These are phyloP conservation scores for Temnothorax ravouxi DNA, from an alignment of 2,888 invertebrate genomes.

Conservation along the genomic window DNA sequence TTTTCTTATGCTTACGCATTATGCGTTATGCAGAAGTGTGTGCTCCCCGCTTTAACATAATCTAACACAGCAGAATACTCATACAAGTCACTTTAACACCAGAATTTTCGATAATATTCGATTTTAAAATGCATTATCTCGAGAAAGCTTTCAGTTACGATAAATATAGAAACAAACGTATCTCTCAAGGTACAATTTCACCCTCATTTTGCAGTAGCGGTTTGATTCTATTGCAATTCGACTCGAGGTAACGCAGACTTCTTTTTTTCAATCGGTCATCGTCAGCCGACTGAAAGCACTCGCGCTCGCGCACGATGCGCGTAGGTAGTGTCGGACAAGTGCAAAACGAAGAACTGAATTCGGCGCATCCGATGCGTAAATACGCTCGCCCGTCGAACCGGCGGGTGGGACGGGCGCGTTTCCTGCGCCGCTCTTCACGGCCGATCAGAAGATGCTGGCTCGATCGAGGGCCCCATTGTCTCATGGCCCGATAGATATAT, in stretches of 20 bases:
- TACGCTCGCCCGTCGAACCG: slow-evolving; percentile 47
- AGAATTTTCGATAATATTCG: not conserved
- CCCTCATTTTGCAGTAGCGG: not conserved
- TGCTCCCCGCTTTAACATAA: no score
- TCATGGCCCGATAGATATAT: slow-evolving; percentile 75
- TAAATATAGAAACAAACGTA: not conserved
- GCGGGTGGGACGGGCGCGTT: slow-evolving; percentile 65
- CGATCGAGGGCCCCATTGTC: slow-evolving; percentile 70
- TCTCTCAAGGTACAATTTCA: not conserved
- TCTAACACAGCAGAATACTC: not conserved
- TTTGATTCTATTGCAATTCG: not conserved
- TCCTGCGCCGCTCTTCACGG: slow-evolving; percentile 36
- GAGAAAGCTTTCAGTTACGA: not conserved
- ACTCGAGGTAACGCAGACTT: not conserved
- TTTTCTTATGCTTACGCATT: no score
- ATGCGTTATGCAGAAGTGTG: no score
- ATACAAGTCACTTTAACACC: slow-evolving; percentile 24
- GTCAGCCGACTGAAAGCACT: not conserved
- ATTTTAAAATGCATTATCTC: not conserved
- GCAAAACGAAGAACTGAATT: slow-evolving; percentile 56
- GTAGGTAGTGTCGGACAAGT: slow-evolving; percentile 18
- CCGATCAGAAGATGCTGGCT: slow-evolving; percentile 49
- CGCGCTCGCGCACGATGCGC: not conserved
- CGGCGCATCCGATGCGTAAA: slow-evolving; percentile 50
- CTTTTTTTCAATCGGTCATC: not conserved